phyloP scores from a whole-genome alignment of 2,113 vertebrate species.

The Gobio gobio region DNA sequence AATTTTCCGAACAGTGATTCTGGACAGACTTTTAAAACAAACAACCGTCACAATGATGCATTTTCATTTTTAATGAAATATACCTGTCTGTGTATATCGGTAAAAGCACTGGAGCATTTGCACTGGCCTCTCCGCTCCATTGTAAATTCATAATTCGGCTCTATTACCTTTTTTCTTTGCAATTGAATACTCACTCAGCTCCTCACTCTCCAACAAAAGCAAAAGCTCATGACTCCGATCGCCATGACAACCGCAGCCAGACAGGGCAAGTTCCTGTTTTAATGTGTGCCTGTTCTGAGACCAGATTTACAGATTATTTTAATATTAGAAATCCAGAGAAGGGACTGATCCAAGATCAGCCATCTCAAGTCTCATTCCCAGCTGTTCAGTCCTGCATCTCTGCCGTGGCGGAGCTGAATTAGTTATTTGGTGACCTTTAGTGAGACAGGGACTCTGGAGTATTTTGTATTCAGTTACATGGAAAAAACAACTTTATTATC shows the following conservation, averaged over 20 bases:
- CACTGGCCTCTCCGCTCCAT: constrained; percentile 22
- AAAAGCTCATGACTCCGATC: constrained; percentile 9
- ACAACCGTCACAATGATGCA: not conserved
- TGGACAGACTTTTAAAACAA: constrained; percentile 18
- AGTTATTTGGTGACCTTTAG: constrained; percentile 34
- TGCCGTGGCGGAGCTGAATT: not conserved
- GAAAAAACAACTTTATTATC: constrained; percentile 42
- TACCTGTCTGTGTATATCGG: not conserved
- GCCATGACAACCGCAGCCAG: constrained; percentile 35
- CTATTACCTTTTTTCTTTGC: constrained; percentile 48
- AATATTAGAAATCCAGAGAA: not conserved
- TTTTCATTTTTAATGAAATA: constrained; percentile 6
- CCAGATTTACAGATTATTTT: not conserved
- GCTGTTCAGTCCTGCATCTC: not conserved
- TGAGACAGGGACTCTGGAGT: constrained; percentile 37
- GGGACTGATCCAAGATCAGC: constrained; percentile 1
- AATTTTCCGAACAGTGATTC: not conserved
- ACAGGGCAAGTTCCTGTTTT: not conserved
- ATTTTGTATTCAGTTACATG: constrained; percentile 24
- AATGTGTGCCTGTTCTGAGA: not conserved
- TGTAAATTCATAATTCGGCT: constrained; percentile 49
- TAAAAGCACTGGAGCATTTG: not conserved
- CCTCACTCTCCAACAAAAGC: constrained; percentile 35
- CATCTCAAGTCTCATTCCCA: not conserved
- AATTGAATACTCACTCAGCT: constrained; percentile 30